phyloP scores from a whole-genome alignment of 1,140 invertebrate species.

The Polyergus mexicanus region DNA sequence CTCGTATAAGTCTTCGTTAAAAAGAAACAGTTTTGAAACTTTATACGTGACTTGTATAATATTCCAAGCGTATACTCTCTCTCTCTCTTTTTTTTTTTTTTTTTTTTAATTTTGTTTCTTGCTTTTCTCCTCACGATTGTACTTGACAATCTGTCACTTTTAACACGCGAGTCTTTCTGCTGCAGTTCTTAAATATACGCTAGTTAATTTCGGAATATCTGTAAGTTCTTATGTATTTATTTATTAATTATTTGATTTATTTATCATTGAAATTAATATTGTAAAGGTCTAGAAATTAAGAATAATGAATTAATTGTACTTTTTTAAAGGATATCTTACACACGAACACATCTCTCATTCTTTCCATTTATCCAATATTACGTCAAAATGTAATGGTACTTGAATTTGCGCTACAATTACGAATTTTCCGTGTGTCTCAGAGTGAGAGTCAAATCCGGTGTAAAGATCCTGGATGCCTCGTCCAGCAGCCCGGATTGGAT shows the following conservation, averaged over 20 bases:
- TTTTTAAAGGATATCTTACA: background rate
- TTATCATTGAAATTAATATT: constrained; percentile 7
- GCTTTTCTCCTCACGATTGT: background rate
- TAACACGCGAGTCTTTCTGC: background rate
- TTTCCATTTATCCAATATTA: background rate
- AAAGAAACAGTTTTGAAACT: constrained; percentile 39
- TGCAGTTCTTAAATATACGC: background rate
- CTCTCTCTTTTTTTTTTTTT: background rate
- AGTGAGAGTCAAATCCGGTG: constrained; percentile 94
- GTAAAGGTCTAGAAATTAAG: background rate
- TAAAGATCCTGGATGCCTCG: constrained; percentile 93
- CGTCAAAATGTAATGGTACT: no score
- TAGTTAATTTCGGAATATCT: background rate
- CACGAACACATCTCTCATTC: background rate
- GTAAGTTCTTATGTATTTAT: background rate
- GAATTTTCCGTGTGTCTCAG: constrained; percentile 86
- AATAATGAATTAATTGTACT: background rate
- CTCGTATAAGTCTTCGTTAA: constrained; percentile 34
- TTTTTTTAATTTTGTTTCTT: constrained; percentile 6
- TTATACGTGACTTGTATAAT: constrained; percentile 45
- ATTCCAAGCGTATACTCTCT: background rate
- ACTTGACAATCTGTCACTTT: constrained; percentile 19
- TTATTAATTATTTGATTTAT: no score
- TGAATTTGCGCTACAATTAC: background rate
- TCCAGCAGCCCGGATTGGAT: constrained; percentile 93